Conservation (phyloP, 2,797 vertebrate genomes). For the Bovichtus diacanthus region DNA sequence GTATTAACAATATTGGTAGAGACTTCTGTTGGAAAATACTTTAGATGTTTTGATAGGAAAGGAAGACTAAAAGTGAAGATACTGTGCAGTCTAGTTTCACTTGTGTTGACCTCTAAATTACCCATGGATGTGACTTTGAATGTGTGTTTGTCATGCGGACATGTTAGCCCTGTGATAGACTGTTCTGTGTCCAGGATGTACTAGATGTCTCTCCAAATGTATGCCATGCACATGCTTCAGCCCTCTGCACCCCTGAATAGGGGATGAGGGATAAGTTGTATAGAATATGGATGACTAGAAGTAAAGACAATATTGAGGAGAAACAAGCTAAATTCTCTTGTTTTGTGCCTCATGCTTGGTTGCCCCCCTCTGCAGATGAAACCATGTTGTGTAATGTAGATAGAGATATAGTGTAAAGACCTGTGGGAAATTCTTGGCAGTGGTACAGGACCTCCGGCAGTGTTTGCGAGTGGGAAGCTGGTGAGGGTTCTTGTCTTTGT, state of each 20-base stretch:
- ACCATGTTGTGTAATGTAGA: neutral
- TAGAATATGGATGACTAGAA: neutral
- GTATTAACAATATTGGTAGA: neutral
- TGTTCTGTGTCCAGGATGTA: neutral
- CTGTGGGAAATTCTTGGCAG: constrained; percentile 28
- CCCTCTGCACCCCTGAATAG: neutral
- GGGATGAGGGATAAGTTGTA: neutral
- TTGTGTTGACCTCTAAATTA: neutral
- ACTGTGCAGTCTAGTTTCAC: neutral
- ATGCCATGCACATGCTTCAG: neutral
- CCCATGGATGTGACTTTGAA: neutral
- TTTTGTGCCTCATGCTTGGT: neutral
- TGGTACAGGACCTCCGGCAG: neutral
- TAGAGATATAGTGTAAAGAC: neutral
- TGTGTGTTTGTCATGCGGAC: neutral
- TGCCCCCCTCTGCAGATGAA: constrained; percentile 2
- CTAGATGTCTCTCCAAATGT: neutral
- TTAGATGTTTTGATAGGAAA: neutral
- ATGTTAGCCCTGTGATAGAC: neutral
- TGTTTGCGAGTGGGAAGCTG: constrained; percentile 13
- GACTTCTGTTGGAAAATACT: neutral
- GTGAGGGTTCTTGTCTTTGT: constrained; percentile 20
- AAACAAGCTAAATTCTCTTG: neutral
- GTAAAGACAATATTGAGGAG: neutral
- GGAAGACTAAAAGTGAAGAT: neutral